Evolutionary conservation across 2,797 vertebrate genomes (phyloP).

Genomic region (Lagorchestes hirsutus): DNA sequence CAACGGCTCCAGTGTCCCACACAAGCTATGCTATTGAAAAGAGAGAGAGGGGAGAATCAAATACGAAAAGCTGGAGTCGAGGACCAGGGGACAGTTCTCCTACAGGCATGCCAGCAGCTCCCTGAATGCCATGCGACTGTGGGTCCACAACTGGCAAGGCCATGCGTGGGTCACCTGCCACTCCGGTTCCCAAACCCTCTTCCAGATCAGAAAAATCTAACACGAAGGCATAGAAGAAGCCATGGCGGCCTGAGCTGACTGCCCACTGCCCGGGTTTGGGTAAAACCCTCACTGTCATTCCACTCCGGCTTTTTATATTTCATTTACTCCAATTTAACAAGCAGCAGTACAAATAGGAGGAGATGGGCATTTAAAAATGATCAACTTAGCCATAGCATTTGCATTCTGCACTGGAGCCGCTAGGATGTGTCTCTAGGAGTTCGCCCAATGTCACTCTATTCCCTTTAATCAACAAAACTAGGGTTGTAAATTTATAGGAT

Average conservation of each 20-base stretch:
- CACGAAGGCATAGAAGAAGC: constrained; percentile 69
- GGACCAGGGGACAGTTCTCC: constrained; percentile 79
- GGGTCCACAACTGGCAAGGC: constrained; percentile 62
- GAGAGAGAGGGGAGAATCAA: constrained; percentile 88
- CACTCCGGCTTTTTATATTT: constrained; percentile 72
- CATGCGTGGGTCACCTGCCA: constrained; percentile 67
- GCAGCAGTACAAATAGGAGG: constrained; percentile 19
- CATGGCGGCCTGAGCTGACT: constrained; percentile 57
- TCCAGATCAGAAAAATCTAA: constrained; percentile 41
- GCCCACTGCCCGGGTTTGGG: constrained; percentile 32
- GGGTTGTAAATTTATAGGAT: constrained; percentile 22
- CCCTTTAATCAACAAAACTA: constrained; percentile 40
- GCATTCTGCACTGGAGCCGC: constrained; percentile 87
- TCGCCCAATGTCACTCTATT: constrained; percentile 62
- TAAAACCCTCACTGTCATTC: constrained; percentile 62
- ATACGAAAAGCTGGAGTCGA: constrained; percentile 85
- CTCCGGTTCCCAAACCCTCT: constrained; percentile 62
- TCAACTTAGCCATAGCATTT: constrained; percentile 77
- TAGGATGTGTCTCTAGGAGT: constrained; percentile 83
- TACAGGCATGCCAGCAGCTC: constrained; percentile 82
- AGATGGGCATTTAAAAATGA: constrained; percentile 41
- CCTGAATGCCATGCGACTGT: constrained; percentile 69
- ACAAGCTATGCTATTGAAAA: constrained; percentile 89
- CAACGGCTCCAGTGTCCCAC: constrained; percentile 89
- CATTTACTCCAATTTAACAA: constrained; percentile 78